Conservation (phyloP, 2,113 vertebrate genomes). For the Oreochromis aureus region DNA sequence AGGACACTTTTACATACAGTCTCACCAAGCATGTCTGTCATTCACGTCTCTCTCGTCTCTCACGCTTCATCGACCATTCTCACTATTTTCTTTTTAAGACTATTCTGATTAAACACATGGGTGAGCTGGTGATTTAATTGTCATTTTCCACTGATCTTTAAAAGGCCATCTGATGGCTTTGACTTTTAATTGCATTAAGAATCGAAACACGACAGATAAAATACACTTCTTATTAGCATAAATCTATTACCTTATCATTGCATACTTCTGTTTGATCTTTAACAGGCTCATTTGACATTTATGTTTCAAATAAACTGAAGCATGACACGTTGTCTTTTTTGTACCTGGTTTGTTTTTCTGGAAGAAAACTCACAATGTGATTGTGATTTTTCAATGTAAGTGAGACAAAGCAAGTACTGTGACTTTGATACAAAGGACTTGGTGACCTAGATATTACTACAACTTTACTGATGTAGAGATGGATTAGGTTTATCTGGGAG, state of each 20-base stretch:
- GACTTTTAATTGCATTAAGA: not conserved
- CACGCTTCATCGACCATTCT: not conserved
- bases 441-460: not conserved
- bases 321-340: not conserved
- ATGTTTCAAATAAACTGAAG: not conserved
- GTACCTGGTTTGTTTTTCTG: not conserved
- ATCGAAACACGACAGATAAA: not conserved
- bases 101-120: not conserved
- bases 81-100: not conserved
- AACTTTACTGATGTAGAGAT: not conserved
- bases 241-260: not conserved
- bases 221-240: not conserved
- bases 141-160: not conserved
- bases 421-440: not conserved
- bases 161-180: not conserved
- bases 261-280: not conserved
- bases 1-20: not conserved
- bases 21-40: not conserved
- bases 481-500: not conserved
- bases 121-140: not conserved
- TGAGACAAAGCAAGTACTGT: not conserved
- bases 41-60: not conserved
- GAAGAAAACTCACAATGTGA: not conserved
- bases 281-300: not conserved
- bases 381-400: not conserved